phyloP scores from a whole-genome alignment of 2,888 invertebrate genomes.

The Cosmopolites sordidus region DNA sequence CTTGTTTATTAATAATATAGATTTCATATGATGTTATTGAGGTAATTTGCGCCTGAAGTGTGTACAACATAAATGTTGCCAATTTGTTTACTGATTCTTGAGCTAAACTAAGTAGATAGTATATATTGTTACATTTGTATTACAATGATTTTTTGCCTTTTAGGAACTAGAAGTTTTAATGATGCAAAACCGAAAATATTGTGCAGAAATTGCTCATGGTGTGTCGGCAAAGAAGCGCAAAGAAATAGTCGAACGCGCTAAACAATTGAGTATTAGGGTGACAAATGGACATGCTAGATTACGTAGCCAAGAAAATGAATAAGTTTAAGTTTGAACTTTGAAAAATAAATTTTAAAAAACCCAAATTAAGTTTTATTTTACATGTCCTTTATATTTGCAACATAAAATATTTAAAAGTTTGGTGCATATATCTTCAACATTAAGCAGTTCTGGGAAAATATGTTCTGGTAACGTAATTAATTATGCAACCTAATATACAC shows the following conservation, averaged over 20 bases:
- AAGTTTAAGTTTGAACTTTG: slow-evolving; percentile 46
- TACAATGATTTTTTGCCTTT: slow-evolving; percentile 28
- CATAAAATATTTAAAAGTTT: too few species aligned
- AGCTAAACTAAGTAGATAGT: neutral
- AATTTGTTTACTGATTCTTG: slow-evolving; percentile 36
- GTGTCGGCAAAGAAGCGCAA: slow-evolving; percentile 98
- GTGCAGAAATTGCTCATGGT: slow-evolving; percentile 96
- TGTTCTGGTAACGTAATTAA: too few species aligned
- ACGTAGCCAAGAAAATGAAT: slow-evolving; percentile 98
- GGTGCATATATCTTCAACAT: too few species aligned
- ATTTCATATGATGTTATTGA: slow-evolving; percentile 40
- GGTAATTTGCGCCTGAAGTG: slow-evolving; percentile 50
- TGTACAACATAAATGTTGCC: slow-evolving; percentile 40
- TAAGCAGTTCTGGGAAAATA: too few species aligned
- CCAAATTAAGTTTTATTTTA: too few species aligned
- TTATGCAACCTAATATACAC: too few species aligned
- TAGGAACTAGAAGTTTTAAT: slow-evolving; percentile 94
- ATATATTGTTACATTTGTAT: neutral
- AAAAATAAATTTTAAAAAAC: slow-evolving; percentile 17
- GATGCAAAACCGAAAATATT: slow-evolving; percentile 98
- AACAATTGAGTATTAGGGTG: slow-evolving; percentile 90
- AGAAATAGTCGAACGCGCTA: slow-evolving; percentile 92
- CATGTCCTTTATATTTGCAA: too few species aligned
- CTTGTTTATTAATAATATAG: neutral
- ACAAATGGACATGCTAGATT: slow-evolving; percentile 96